Evolutionary conservation across 2,888 invertebrate species (phyloP).

Genomic region (Sesamia inferens): DNA sequence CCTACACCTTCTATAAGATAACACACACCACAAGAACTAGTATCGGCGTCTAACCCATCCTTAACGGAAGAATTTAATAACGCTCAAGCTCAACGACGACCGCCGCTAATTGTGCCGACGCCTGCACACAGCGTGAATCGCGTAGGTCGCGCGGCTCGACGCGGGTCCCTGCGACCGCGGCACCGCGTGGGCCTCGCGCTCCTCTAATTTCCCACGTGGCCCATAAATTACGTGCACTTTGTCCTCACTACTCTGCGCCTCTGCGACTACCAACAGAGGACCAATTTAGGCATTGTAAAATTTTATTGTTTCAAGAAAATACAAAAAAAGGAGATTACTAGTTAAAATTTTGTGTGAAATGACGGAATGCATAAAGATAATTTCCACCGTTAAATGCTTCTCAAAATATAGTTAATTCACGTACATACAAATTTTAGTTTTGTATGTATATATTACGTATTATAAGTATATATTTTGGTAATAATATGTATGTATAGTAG

Average conservation of each 20-base stretch:
- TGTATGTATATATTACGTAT: too few species aligned
- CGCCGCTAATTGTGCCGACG: constrained; percentile 43
- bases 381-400: too few species aligned
- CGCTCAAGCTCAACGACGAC: constrained; percentile 43
- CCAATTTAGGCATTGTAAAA: constrained; percentile 45
- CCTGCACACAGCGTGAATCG: constrained; percentile 12
- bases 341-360: background rate
- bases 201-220: constrained; percentile 79
- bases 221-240: constrained; percentile 78
- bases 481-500: too few species aligned
- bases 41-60: constrained; percentile 1
- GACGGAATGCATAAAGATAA: background rate
- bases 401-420: background rate
- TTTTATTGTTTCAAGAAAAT: constrained; percentile 42
- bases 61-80: constrained; percentile 48
- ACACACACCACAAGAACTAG: background rate
- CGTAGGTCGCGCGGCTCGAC: constrained; percentile 27
- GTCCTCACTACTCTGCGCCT: constrained; percentile 64
- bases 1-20: constrained; percentile 1
- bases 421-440: background rate
- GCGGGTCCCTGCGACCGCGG: constrained; percentile 22
- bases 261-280: constrained; percentile 45
- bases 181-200: constrained; percentile 49
- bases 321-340: constrained; percentile 7
- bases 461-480: too few species aligned